Conservation (phyloP, 2,888 invertebrate species). For the Zaprionus obscuricornis region DNA sequence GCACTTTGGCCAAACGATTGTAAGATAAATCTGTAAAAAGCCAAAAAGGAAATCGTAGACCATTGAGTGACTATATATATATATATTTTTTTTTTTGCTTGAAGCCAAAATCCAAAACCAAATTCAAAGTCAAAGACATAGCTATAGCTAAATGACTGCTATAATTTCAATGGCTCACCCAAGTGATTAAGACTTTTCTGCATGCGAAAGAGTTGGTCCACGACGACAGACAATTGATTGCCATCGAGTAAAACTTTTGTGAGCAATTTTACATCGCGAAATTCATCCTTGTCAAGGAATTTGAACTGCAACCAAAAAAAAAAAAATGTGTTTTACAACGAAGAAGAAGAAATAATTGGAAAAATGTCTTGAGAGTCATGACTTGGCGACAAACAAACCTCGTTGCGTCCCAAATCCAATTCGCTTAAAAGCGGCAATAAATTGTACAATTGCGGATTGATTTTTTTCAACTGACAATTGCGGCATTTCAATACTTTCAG, state of each 20-base stretch:
- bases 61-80: slow-evolving; percentile 24
- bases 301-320: slow-evolving; percentile 84
- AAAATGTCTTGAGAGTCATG: slow-evolving; percentile 28
- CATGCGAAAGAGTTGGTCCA: slow-evolving; percentile 87
- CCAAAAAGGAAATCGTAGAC: slow-evolving; percentile 6
- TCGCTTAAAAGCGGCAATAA: slow-evolving; percentile 89
- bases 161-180: slow-evolving; percentile 71
- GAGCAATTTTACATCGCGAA: slow-evolving; percentile 87
- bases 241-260: slow-evolving; percentile 88
- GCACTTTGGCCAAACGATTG: slow-evolving; percentile 90
- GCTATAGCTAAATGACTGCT: slow-evolving; percentile 32
- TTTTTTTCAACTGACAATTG: slow-evolving; percentile 88
- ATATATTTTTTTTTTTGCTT: background rate
- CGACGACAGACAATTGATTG: slow-evolving; percentile 90
- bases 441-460: slow-evolving; percentile 92
- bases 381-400: slow-evolving; percentile 78
- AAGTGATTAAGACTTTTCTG: slow-evolving; percentile 82
- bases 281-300: slow-evolving; percentile 89
- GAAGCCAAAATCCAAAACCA: too few species aligned
- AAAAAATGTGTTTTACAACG: slow-evolving; percentile 16
- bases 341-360: slow-evolving; percentile 52
- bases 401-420: slow-evolving; percentile 91
- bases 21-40: slow-evolving; percentile 87
- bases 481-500: slow-evolving; percentile 89
- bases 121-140: too few species aligned